Base-by-base conservation (phyloP, 2,797 vertebrate species). In the Malurus splendens region DNA sequence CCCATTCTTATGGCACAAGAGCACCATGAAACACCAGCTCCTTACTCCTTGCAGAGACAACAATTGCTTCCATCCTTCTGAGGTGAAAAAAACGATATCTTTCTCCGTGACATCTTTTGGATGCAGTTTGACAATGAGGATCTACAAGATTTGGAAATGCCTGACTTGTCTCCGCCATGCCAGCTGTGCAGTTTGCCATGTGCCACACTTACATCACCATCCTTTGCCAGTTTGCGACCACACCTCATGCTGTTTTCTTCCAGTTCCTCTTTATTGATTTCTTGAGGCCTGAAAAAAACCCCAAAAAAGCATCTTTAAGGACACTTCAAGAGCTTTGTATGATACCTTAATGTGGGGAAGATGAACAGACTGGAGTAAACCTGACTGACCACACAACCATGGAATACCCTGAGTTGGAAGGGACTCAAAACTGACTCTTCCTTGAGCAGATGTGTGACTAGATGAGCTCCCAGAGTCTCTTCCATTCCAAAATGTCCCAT, bases 231-330 rank as follows among this genome's bases (percentile, higher is more conserved):
- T 72, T 99, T 99, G 80, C 99, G 98, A 75, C 99, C 99, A 83
- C 99, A 99, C 51, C 99, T 97, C 99, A 99, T 99, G 81, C 99
- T 99, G 96, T 97, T 98, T 90, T 95, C 95, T 94, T 99, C 99
- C 93, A 99, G 98, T 91, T 99, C 98, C 62, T 99, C 98, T 93
- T 98, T 99, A 95, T 98, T 99, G 41, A 99, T 98, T 95, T 99
- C 98, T 90, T 99, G 98, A 55, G 99, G 99, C 93, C 99, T 99
- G 90, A 27, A 74, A 55, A 36, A 50, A 86, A 47, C 8, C 27
- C 17, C 36, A 61, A 42, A 74, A 13, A n/a, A 2, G 23, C 18
- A 64, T 18, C 39, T 84, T 86, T 57, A 54, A 82, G 79, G 77
- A 78, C 18, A 41, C 6, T 56, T 61, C 2, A 60, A 38, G 18